Conservation (phyloP, 2,113 vertebrate genomes). For the Manacus vitellinus region DNA sequence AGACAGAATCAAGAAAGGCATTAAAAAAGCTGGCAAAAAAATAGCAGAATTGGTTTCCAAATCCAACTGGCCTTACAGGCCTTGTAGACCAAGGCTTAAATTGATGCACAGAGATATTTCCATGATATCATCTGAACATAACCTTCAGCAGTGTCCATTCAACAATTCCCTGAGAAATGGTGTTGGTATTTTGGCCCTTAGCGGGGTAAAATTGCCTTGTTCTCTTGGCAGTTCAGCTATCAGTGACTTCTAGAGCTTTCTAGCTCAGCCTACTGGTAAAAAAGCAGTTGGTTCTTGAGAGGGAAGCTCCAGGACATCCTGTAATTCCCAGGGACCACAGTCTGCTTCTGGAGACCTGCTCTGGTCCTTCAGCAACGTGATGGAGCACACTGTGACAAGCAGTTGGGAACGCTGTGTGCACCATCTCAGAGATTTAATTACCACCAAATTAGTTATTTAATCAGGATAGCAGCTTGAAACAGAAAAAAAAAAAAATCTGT, state of each 20-base stretch:
- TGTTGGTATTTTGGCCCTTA: neutral
- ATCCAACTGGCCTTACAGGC: neutral
- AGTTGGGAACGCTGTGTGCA: neutral
- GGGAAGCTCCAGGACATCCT: neutral
- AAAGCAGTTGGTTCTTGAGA: neutral
- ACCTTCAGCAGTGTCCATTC: neutral
- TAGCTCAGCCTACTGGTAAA: neutral
- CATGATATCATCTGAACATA: neutral
- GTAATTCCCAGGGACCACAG: neutral
- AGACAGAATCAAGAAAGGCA: neutral
- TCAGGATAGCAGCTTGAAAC: slow-evolving; percentile 28
- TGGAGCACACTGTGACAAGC: neutral
- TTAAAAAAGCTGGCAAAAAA: neutral
- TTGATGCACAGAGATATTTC: neutral
- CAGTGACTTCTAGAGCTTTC: neutral
- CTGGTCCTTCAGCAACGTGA: neutral
- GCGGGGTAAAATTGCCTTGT: neutral
- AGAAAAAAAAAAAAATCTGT: neutral
- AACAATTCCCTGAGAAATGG: neutral
- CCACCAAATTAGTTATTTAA: slow-evolving; percentile 23
- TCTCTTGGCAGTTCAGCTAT: neutral
- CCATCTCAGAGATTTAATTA: slow-evolving; percentile 5
- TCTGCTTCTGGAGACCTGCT: neutral
- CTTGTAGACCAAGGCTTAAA: neutral
- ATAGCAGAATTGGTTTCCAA: neutral